phyloP scores from a whole-genome alignment of 2,888 invertebrate genomes.

The Callinectes sapidus region DNA sequence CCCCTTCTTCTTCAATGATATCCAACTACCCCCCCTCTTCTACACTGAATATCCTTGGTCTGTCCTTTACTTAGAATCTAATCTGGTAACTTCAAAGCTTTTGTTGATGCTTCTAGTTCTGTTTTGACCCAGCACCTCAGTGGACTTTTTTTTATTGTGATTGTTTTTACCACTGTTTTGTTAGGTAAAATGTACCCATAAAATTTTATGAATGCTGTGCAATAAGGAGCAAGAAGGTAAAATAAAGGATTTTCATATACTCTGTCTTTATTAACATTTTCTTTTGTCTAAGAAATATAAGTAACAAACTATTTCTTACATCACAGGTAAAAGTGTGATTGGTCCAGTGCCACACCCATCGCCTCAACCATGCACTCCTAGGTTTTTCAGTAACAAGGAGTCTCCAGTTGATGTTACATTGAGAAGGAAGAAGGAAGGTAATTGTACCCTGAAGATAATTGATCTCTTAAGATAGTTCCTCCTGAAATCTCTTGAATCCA shows the following conservation, averaged over 20 bases:
- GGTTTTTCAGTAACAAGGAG: not conserved
- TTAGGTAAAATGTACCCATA: not conserved
- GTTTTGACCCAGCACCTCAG: too few relatives aligned
- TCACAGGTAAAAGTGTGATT: conserved; percentile 16
- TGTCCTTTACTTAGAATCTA: too few relatives aligned
- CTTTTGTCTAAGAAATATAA: not conserved
- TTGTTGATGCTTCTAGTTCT: too few relatives aligned
- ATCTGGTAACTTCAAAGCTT: too few relatives aligned
- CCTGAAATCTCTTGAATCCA: not conserved
- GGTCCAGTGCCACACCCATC: not conserved
- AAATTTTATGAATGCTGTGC: not conserved
- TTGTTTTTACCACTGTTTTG: too few relatives aligned
- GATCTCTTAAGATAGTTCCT: not conserved
- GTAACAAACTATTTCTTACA: conserved; percentile 25
- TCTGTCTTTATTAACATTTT: not conserved
- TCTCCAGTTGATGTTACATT: not conserved
- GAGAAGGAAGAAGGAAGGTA: not conserved
- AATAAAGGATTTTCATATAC: not conserved
- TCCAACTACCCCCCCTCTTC: too few relatives aligned
- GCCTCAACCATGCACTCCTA: not conserved
- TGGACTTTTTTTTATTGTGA: too few relatives aligned
- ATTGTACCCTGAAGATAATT: not conserved
- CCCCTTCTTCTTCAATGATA: too few relatives aligned
- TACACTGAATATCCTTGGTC: too few relatives aligned
- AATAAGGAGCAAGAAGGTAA: not conserved